Evolutionary conservation across 1,140 invertebrate species (phyloP).

Genomic region (Drosophila sechellia): DNA sequence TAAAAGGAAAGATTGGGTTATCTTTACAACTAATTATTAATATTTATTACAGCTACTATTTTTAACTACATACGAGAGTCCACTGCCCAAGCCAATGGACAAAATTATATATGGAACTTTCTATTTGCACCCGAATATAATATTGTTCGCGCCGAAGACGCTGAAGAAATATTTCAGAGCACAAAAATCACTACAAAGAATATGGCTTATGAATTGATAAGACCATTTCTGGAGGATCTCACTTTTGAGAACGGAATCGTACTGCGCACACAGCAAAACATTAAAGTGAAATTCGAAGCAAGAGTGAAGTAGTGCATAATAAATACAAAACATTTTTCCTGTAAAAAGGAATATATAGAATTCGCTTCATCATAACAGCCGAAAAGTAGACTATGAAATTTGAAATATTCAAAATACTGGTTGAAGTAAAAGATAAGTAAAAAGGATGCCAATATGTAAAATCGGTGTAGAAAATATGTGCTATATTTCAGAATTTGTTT

Average conservation of each 20-base stretch:
- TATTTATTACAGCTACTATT: constrained; percentile 22
- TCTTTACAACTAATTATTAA: neutral
- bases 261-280: constrained; percentile 53
- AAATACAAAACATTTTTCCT: neutral
- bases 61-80: constrained; percentile 49
- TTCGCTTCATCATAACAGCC: neutral
- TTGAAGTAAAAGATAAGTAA: neutral
- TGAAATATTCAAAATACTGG: neutral
- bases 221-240: constrained; percentile 87
- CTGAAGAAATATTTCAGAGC: constrained; percentile 68
- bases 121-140: constrained; percentile 58
- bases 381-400: constrained; percentile 16
- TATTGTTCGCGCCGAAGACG: constrained; percentile 71
- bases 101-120: constrained; percentile 59
- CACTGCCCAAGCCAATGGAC: constrained; percentile 37
- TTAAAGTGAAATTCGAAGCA: constrained; percentile 32
- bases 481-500: too few relatives aligned
- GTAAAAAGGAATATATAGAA: neutral
- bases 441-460: neutral
- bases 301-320: neutral
- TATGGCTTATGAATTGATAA: constrained; percentile 85
- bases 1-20: constrained; percentile 7
- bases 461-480: too few relatives aligned
- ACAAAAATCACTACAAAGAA: constrained; percentile 69
- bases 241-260: constrained; percentile 69